Evolutionary conservation across 1,140 invertebrate genomes (phyloP), one percentile per base, ranked within the genome.

Genomic region (Diuraphis noxia): DNA sequence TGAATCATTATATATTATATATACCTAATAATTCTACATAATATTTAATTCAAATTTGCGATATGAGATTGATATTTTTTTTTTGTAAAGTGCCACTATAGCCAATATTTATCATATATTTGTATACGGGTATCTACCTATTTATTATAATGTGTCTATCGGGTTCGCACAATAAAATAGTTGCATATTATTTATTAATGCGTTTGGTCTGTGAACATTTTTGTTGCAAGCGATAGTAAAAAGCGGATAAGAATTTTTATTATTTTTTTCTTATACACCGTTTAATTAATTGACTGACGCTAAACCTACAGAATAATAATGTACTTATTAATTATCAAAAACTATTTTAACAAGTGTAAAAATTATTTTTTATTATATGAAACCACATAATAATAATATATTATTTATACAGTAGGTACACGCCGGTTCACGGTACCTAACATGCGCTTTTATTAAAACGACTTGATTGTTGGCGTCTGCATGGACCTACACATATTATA

Each of bases 131-230:
- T 63, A n/a, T 63, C 52, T 56, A 30, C 30, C 2, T 56, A 56
- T 56, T 17, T 46, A 46, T 46, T 46, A 46, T n/a, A 72, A 72
- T 72, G 34, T 72, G 56, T 72, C n/a, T 72, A 82, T 41, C 40
- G 38, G 13, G 40, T 82, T 40, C 13, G 81, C 81, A 41, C 23
- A 82, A n/a, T 2, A 82, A 38, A 82, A 82, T 40, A 41, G 41
- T 82, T 82, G 81, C 81, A 82, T 81, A 40, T 81, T 41, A 82
- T 82, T 82, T 13, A 82, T 82, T 82, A 41, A 43, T 82, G 56
- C n/a, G 38, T 82, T 82, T 41, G 81, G 81, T 82, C 25, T 82
- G 81, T 41, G 81, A 41, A 82, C 41, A 82, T 41, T 82, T 25
- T 82, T 40, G 23, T 82, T 82, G 38, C 23, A 40, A 40, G 10